These are phyloP conservation scores for Sarcophaga subvicina DNA, from an alignment of 2,888 invertebrate genomes.

Conservation along the genomic window DNA sequence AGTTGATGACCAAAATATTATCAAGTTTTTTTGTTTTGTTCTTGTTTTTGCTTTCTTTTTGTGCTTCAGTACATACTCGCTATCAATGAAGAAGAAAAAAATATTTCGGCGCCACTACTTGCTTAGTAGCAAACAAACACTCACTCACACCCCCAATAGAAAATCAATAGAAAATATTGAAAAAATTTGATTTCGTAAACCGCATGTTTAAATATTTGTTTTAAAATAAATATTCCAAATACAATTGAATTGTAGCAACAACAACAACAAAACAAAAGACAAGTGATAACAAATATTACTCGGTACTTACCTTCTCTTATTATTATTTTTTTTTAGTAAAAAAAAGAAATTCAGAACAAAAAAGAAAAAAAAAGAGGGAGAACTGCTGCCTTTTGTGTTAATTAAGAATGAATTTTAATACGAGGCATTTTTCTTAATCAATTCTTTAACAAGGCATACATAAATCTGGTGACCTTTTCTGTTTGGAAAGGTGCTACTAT, in stretches of 20 bases:
- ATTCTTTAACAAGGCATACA: conserved; percentile 28
- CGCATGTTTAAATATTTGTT: neutral
- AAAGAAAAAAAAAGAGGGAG: neutral
- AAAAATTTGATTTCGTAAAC: neutral
- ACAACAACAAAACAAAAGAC: neutral
- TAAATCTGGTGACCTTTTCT: conserved; percentile 46
- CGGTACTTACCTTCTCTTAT: neutral
- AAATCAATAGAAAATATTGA: neutral
- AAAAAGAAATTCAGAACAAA: neutral
- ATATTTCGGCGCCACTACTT: conserved; percentile 51
- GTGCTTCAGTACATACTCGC: neutral
- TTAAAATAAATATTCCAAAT: neutral
- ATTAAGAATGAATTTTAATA: conserved; percentile 8
- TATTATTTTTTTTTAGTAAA: too few species aligned
- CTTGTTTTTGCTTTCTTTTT: neutral
- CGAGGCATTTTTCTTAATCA: conserved; percentile 24
- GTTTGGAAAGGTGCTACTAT: neutral
- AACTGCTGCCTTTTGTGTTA: neutral
- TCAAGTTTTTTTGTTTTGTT: too few species aligned
- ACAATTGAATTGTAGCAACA: neutral
- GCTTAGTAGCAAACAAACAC: neutral
- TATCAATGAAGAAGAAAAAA: conserved; percentile 6
- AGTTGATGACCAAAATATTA: neutral
- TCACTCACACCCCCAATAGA: neutral
- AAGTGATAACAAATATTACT: conserved; percentile 37